Evolutionary conservation across 2,888 invertebrate genomes (phyloP), one percentile per base, ranked within the genome.

Genomic region (Cosmopolites sordidus): DNA sequence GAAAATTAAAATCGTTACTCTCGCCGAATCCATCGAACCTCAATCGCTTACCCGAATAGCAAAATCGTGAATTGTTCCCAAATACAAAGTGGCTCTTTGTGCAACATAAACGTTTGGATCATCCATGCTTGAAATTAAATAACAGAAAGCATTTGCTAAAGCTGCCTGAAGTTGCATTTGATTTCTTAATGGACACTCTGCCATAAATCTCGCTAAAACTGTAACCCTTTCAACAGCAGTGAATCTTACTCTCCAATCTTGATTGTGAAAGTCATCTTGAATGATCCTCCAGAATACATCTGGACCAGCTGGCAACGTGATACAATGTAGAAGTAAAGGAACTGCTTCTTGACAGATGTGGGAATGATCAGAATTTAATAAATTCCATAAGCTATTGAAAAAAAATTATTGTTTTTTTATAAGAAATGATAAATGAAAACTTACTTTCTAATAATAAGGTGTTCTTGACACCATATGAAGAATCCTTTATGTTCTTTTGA

Each of bases 221-320:
- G 93, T 92, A 29, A 96, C 94, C 60, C 95, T 81, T 75, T 98
- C 99, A 30, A 98, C 97, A 22, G 98, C 95, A 42, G 89, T 86
- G 76, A 97, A 98, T 61, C 99, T 79, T 14, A 86, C 82, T 59
- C 87, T 83, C 88, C 96, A 93, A 73, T 95, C 92, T 6, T 81
- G 79, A 69, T 85, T 87, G 63, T 94, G 93, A 76, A 98, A 99
- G 70, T 93, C 91, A 66, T 92, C 89, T 69, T 97, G 90, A 48
- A 99, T 85, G n/a, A 95, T 83, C 60, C 87, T 84, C 89, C 98
- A 98, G 73, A 99, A 92, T 41, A 95, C 90, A 72, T 97, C 96
- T 0, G 92, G 89, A 1, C 99, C 99, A 51, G 89, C 86, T 0
- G 95, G 90, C 58, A 99, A 78, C 0, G 96, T 94, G 56, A 98